These are phyloP conservation scores for Habropoda laboriosa DNA, from an alignment of 1,140 invertebrate species.

Conservation along the genomic window DNA sequence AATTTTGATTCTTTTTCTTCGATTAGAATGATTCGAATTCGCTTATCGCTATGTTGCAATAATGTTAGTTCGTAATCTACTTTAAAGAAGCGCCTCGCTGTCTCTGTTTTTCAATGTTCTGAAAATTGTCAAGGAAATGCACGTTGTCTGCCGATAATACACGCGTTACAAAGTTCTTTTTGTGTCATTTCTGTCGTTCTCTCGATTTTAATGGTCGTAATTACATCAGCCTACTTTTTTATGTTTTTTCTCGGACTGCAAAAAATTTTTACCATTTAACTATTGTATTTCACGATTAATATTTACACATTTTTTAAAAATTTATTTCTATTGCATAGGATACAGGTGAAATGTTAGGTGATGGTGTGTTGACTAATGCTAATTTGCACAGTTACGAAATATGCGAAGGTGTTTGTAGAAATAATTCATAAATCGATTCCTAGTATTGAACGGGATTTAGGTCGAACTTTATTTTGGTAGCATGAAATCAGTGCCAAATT, in stretches of 20 bases:
- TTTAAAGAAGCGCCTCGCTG: background rate
- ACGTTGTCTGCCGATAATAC: background rate
- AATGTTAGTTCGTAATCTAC: background rate
- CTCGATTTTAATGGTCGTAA: background rate
- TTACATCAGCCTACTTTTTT: background rate
- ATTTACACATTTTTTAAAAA: background rate
- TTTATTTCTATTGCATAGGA: background rate
- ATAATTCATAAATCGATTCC: slow-evolving; percentile 29
- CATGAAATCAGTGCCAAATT: slow-evolving; percentile 43
- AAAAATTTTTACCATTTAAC: background rate
- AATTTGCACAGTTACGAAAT: too few species aligned
- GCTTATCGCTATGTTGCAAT: background rate
- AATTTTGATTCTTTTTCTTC: background rate
- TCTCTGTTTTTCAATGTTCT: background rate
- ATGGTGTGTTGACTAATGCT: too few species aligned
- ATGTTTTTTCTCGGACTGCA: background rate
- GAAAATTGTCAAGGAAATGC: background rate
- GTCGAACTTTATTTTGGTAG: slow-evolving; percentile 51
- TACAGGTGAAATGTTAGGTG: too few species aligned
- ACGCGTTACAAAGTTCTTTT: background rate
- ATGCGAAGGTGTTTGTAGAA: background rate
- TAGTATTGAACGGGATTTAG: slow-evolving; percentile 8
- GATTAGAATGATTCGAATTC: background rate
- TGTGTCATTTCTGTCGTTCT: background rate
- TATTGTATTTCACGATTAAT: background rate